Base-by-base conservation (phyloP, 2,113 vertebrate species). In the Antechinus flavipes region DNA sequence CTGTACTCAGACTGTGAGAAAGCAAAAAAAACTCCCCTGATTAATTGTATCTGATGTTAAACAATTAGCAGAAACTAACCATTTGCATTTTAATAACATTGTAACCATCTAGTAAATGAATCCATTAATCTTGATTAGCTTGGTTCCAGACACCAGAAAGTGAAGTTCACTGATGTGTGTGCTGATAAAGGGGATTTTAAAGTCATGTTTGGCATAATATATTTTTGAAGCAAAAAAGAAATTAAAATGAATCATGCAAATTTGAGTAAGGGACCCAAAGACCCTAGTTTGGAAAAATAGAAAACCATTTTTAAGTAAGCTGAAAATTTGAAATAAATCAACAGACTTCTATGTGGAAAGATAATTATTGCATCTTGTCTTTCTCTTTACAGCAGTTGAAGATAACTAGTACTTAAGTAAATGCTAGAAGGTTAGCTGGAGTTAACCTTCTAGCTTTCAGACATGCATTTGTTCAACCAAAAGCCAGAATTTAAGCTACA, bases 21-120 rank as follows among this genome's bases (percentile, higher is more conserved):
- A 97, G 93, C 98, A 96, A 97, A 96, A 96, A 49, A 96, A 98
- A 98, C 95, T 98, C 91, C 97, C 98, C 96, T 98, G 98, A 99
- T 99, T 99, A 99, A 99, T 99, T 99, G 97, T 97, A 99, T 99
- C 97, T 99, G 98, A 99, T 99, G 99, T 98, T 98, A 98, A 99
- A 99, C 98, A 99, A 99, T 99, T 99, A 99, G 98, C 98, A 99
- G 98, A 99, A 99, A 99, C 98, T 98, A 99, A 99, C 98, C 98
- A 99, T 99, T 99, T 99, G 99, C 99, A 99, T 99, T 99, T 99
- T 99, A 99, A 99, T 99, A 99, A 99, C 99, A 98, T 99, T 99
- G 98, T 99, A 99, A 99, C 99, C 99, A 98, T 99, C 99, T 99
- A 98, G 98, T 99, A 99, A 99, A 99, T 99, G 53, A 99, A 99